Evolutionary conservation across 1,140 invertebrate species (phyloP).

Genomic region (Ridgeia piscesae): DNA sequence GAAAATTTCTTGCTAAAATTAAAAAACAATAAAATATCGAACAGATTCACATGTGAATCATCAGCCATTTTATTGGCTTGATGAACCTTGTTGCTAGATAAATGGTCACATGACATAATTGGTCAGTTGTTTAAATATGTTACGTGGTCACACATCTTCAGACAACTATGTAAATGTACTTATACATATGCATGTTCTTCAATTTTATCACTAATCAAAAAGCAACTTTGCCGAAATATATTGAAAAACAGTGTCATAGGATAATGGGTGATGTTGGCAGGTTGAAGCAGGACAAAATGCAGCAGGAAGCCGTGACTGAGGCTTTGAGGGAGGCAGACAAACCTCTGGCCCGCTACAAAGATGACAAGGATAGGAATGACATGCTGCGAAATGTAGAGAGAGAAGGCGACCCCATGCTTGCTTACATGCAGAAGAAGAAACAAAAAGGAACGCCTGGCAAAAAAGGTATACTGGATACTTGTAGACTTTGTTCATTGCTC

Average conservation of each 20-base stretch:
- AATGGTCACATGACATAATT: too few relatives aligned
- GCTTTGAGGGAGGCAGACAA: constrained; percentile 84
- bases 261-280: constrained; percentile 45
- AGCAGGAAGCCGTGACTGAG: constrained; percentile 66
- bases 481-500: too few relatives aligned
- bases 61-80: too few relatives aligned
- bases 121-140: too few relatives aligned
- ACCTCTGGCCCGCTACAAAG: constrained; percentile 83
- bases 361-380: constrained; percentile 84
- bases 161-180: too few relatives aligned
- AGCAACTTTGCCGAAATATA: too few relatives aligned
- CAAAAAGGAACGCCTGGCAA: constrained; percentile 42
- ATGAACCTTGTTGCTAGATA: too few relatives aligned
- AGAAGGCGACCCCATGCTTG: constrained; percentile 90
- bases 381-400: constrained; percentile 74
- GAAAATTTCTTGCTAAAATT: not conserved
- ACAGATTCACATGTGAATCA: too few relatives aligned
- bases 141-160: not conserved
- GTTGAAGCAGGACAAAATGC: constrained; percentile 72
- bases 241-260: not conserved
- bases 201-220: too few relatives aligned
- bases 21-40: too few relatives aligned
- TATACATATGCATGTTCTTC: too few relatives aligned
- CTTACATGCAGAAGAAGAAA: constrained; percentile 75
- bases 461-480: too few relatives aligned